Evolutionary conservation across 1,140 invertebrate species (phyloP).

Genomic region (Phymorhynchus buccinoides): DNA sequence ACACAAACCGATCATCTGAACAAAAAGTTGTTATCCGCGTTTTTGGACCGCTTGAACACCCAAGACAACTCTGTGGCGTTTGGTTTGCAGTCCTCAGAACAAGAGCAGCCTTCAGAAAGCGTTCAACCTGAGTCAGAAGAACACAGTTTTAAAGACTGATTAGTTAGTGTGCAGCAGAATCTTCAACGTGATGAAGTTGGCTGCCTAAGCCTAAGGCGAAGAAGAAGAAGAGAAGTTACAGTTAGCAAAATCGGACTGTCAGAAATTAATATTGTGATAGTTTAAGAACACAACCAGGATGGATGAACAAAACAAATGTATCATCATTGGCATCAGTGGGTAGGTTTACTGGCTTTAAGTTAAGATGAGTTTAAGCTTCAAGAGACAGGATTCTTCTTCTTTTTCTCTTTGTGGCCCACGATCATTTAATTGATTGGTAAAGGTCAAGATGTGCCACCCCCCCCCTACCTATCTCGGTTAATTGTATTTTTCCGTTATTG

Average conservation of each 20-base stretch:
- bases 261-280: too few relatives aligned
- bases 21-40: constrained; percentile 55
- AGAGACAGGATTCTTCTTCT: background rate
- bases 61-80: constrained; percentile 33
- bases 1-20: constrained; percentile 63
- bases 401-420: too few relatives aligned
- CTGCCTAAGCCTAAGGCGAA: too few relatives aligned
- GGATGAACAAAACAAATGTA: constrained; percentile 29
- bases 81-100: constrained; percentile 27
- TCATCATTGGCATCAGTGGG: constrained; percentile 52
- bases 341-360: constrained; percentile 32
- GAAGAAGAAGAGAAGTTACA: too few relatives aligned
- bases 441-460: too few relatives aligned
- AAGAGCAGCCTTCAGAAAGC: constrained; percentile 10
- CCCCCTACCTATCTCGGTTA: too few relatives aligned
- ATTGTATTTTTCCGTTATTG: too few relatives aligned
- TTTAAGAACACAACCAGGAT: too few relatives aligned
- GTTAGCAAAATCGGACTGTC: too few relatives aligned
- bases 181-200: too few relatives aligned
- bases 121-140: constrained; percentile 4
- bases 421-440: too few relatives aligned
- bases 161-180: background rate
- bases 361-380: background rate
- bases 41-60: constrained; percentile 55
- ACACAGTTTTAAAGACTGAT: background rate